Conservation (phyloP, 2,113 vertebrate genomes). For the Haliaeetus leucogaster region DNA sequence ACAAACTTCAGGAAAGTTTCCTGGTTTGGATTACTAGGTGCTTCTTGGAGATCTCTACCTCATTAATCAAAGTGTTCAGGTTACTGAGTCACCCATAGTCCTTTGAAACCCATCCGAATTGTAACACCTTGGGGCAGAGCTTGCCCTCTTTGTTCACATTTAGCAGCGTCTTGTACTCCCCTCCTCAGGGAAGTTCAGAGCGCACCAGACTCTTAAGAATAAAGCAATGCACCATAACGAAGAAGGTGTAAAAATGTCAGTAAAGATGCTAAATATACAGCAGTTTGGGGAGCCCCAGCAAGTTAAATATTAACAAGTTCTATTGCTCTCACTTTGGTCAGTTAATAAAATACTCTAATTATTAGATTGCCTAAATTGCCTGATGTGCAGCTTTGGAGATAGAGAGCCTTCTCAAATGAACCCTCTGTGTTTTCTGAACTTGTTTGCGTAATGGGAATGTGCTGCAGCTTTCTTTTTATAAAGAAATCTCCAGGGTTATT, state of each 20-base stretch:
- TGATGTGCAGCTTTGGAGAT: not conserved
- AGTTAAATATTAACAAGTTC: not conserved
- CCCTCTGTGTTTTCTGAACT: not conserved
- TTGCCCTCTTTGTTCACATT: not conserved
- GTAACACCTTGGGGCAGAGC: not conserved
- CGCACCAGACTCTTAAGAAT: not conserved
- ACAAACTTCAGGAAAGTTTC: not conserved
- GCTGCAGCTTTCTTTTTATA: not conserved
- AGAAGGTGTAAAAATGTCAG: not conserved
- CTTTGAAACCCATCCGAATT: not conserved
- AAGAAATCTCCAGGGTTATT: not conserved
- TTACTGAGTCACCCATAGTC: accelerated
- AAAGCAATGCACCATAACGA: not conserved
- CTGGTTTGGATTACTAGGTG: not conserved
- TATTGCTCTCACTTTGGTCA: not conserved
- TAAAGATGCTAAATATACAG: not conserved
- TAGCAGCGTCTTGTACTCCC: not conserved
- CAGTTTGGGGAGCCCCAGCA: not conserved
- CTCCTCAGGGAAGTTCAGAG: not conserved
- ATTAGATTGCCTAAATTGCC: not conserved
- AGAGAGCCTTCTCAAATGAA: not conserved
- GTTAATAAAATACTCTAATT: slow-evolving; percentile 18
- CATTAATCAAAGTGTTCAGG: not conserved
- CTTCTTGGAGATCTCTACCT: not conserved
- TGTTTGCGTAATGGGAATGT: not conserved